Conservation (phyloP, 2,888 invertebrate genomes). For the Phrixothrix hirtus region DNA sequence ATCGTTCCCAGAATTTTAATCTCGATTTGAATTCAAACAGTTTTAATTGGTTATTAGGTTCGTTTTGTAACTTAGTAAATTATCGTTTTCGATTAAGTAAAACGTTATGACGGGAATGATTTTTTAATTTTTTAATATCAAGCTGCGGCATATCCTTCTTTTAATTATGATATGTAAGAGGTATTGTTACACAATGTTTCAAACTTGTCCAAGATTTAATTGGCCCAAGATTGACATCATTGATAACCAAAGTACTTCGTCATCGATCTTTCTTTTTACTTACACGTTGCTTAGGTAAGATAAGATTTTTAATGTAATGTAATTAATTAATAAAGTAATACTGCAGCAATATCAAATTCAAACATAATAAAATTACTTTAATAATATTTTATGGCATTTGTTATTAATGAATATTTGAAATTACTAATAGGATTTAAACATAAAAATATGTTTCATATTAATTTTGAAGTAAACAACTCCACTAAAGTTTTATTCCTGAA, state of each 20-base stretch:
- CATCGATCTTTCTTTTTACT: conserved; percentile 43
- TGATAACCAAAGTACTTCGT: conserved; percentile 47
- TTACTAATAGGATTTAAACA: no score
- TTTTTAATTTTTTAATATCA: conserved; percentile 13
- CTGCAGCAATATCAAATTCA: not conserved
- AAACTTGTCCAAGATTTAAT: conserved; percentile 52
- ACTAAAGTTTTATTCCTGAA: no score
- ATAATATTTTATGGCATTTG: no score
- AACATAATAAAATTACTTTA: not conserved
- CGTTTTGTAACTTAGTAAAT: conserved; percentile 1
- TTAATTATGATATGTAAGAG: conserved; percentile 41
- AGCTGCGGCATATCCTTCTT: conserved; percentile 31
- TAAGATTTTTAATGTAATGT: conserved; percentile 29
- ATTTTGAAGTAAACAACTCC: no score
- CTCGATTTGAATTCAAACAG: conserved; percentile 43
- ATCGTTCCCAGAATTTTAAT: conserved; percentile 42
- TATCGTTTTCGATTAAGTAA: no score
- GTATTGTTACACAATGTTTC: conserved; percentile 52
- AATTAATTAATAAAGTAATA: conserved; percentile 27
- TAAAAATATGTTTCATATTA: no score
- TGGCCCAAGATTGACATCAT: conserved; percentile 48
- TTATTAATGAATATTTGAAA: no score
- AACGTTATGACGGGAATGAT: no score
- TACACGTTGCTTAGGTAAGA: conserved; percentile 24
- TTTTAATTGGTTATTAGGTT: conserved; percentile 29